Conservation (phyloP, 2,113 vertebrate genomes). For the Gymnogyps californianus region DNA sequence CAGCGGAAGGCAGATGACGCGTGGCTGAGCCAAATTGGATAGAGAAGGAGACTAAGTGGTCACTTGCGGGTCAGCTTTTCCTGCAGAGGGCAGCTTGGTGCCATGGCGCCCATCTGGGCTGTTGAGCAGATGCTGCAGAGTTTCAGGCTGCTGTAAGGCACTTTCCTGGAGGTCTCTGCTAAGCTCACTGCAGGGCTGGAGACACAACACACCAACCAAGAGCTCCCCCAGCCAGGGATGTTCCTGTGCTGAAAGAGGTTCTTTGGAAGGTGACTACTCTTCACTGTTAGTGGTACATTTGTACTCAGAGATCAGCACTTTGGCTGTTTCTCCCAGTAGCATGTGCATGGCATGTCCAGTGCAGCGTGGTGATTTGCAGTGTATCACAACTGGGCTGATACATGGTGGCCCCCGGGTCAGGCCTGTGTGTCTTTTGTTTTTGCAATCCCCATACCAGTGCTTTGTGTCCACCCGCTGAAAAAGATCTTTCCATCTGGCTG, state of each 20-base stretch:
- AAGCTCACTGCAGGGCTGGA: background rate
- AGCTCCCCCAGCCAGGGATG: background rate
- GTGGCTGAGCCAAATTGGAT: slow-evolving; percentile 9
- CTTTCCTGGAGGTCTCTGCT: background rate
- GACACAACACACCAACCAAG: background rate
- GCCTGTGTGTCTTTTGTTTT: background rate
- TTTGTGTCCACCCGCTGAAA: background rate
- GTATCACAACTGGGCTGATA: background rate
- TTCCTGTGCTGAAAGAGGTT: background rate
- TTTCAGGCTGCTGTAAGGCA: background rate
- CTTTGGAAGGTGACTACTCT: background rate
- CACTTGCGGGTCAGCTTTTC: background rate
- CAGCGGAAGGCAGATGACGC: background rate
- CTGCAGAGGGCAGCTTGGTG: background rate
- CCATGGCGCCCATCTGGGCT: background rate
- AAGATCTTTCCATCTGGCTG: background rate
- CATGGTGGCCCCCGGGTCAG: background rate
- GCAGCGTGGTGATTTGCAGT: background rate
- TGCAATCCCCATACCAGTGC: background rate
- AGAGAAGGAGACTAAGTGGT: slow-evolving; percentile 19
- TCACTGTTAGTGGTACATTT: background rate
- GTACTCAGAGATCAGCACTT: background rate
- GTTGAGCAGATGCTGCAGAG: background rate
- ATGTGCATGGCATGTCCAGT: background rate
- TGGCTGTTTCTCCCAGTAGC: background rate